phyloP scores from a whole-genome alignment of 2,797 vertebrate genomes.

The Helarctos malayanus region DNA sequence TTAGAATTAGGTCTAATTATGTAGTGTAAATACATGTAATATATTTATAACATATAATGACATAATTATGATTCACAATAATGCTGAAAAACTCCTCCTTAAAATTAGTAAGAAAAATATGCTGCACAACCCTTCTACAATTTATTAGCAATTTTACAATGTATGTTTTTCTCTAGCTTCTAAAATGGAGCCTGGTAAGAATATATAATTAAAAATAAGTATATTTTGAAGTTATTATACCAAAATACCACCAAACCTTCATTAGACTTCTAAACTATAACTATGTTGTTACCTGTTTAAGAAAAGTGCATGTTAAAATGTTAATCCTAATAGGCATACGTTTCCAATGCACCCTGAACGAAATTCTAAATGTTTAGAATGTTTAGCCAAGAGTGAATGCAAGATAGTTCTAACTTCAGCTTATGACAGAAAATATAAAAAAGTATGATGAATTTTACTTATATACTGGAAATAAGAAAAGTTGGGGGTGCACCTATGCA shows the following conservation, averaged over 20 bases:
- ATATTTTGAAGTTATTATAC: constrained; percentile 70
- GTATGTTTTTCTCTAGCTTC: constrained; percentile 71
- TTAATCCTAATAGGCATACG: constrained; percentile 9
- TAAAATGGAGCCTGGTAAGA: constrained; percentile 63
- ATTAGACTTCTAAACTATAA: constrained; percentile 60
- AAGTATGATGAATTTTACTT: constrained; percentile 3
- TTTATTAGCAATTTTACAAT: constrained; percentile 84
- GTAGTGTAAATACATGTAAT: constrained; percentile 93
- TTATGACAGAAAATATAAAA: constrained; percentile 19
- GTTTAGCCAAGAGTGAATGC: not conserved
- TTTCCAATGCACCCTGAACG: not conserved
- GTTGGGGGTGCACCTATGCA: accelerated
- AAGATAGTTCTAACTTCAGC: not conserved
- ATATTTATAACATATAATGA: constrained; percentile 89
- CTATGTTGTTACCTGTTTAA: constrained; percentile 60
- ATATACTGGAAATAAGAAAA: constrained; percentile 2
- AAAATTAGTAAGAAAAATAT: constrained; percentile 85
- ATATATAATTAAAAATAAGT: constrained; percentile 75
- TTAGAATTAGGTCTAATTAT: constrained; percentile 92
- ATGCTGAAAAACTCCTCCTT: constrained; percentile 85
- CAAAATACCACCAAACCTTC: constrained; percentile 42
- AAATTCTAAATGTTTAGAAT: not conserved
- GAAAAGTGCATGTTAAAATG: constrained; percentile 4
- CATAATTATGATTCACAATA: constrained; percentile 88
- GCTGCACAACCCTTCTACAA: constrained; percentile 70